Conservation (phyloP, 2,888 invertebrate species). For the Phalera bucephala region DNA sequence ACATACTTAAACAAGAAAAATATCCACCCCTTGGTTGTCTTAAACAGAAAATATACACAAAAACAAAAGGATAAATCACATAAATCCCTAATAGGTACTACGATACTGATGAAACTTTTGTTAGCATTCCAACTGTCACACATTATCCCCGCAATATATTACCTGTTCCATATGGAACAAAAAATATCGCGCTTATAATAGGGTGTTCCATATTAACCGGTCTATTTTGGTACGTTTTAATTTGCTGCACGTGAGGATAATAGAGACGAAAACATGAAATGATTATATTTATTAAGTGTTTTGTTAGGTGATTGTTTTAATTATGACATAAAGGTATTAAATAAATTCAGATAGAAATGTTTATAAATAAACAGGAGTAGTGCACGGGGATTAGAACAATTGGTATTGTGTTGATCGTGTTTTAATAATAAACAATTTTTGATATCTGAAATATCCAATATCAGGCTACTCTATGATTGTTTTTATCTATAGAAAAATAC, state of each 20-base stretch:
- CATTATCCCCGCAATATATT: neutral
- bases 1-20: no score
- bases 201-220: constrained; percentile 15
- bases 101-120: neutral
- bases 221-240: constrained; percentile 24
- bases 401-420: neutral
- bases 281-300: constrained; percentile 10
- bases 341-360: no score
- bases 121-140: neutral
- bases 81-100: no score
- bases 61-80: no score
- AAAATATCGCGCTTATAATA: constrained; percentile 16
- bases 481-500: no score
- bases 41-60: no score
- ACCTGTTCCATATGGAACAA: neutral
- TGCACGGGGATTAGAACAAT: neutral
- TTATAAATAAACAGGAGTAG: no score
- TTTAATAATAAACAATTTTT: no score
- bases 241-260: constrained; percentile 24
- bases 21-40: no score
- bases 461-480: no score
- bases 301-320: constrained; percentile 4
- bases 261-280: constrained; percentile 24
- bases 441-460: no score
- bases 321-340: neutral